A percentile compares a stretch with the other conserved stretches of the same genome.
phyloP scores from a whole-genome alignment of 2,888 invertebrate genomes.

The Drosophila atripex region DNA sequence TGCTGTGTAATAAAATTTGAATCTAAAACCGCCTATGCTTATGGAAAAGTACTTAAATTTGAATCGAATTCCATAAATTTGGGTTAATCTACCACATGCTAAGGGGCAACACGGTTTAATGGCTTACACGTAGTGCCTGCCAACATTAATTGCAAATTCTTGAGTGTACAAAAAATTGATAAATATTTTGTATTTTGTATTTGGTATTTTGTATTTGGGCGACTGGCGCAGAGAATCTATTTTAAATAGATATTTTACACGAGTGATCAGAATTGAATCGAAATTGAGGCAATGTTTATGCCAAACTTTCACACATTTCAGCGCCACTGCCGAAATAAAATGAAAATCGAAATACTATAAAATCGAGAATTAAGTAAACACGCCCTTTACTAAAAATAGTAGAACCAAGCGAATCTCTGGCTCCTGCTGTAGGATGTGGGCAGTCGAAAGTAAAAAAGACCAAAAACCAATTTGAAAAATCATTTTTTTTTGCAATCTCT shows the following conservation, averaged over 20 bases:
- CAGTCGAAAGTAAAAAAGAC: conserved; percentile 1
- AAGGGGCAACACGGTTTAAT: conserved; percentile 3
- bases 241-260: conserved; percentile 48
- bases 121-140: conserved; percentile 33
- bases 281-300: conserved; percentile 62
- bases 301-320: conserved; percentile 55
- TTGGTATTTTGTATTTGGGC: neutral
- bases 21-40: neutral
- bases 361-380: conserved; percentile 66
- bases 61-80: conserved; percentile 3
- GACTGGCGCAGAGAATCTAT: conserved; percentile 42
- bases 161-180: conserved; percentile 22
- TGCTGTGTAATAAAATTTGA: neutral
- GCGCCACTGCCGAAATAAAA: conserved; percentile 38
- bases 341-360: conserved; percentile 53
- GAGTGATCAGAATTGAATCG: conserved; percentile 23
- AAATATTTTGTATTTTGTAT: conserved; percentile 23
- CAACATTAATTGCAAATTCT: conserved; percentile 35
- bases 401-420: conserved; percentile 12
- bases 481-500: conserved; percentile 49
- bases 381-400: conserved; percentile 75
- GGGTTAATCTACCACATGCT: neutral
- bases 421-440: conserved; percentile 10
- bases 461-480: conserved; percentile 54
- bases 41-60: conserved; percentile 2